Evolutionary conservation across 2,797 vertebrate species (phyloP).

Genomic region (Neosilurus hyrtlii): DNA sequence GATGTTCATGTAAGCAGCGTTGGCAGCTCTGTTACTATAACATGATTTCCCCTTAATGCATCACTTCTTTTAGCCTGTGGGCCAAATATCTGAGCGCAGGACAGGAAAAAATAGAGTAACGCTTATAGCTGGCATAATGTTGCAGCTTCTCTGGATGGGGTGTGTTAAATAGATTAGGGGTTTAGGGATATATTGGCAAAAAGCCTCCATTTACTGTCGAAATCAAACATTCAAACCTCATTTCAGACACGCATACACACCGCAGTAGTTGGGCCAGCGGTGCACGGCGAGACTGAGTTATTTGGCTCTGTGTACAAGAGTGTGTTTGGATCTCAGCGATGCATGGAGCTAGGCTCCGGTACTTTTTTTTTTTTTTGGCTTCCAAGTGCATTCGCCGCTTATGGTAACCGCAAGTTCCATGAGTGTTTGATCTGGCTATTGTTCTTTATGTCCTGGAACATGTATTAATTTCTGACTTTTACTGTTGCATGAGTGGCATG

Average conservation of each 20-base stretch:
- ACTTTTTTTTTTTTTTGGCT: slow-evolving; percentile 23
- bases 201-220: slow-evolving; percentile 72
- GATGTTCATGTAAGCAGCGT: slow-evolving; percentile 1
- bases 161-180: slow-evolving; percentile 79
- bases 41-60: background rate
- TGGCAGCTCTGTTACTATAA: background rate
- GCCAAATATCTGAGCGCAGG: slow-evolving; percentile 32
- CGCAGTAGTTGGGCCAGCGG: slow-evolving; percentile 39
- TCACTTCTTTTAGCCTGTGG: slow-evolving; percentile 6
- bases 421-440: slow-evolving; percentile 35
- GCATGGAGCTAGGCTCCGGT: slow-evolving; percentile 18
- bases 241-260: slow-evolving; percentile 56
- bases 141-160: slow-evolving; percentile 56
- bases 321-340: slow-evolving; percentile 32
- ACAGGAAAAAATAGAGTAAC: slow-evolving; percentile 11
- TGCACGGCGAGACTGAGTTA: slow-evolving; percentile 53
- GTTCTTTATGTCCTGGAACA: slow-evolving; percentile 5
- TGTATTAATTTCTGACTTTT: slow-evolving; percentile 44
- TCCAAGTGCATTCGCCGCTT: slow-evolving; percentile 6
- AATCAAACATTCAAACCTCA: slow-evolving; percentile 60
- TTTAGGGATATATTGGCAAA: slow-evolving; percentile 70
- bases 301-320: slow-evolving; percentile 59
- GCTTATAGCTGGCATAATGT: slow-evolving; percentile 43
- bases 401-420: slow-evolving; percentile 10
- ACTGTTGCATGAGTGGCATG: slow-evolving; percentile 41